phyloP scores from a whole-genome alignment of 30 jellyfish, hydroid and myxozoan genomes.

The Catostylus mosaicus region DNA sequence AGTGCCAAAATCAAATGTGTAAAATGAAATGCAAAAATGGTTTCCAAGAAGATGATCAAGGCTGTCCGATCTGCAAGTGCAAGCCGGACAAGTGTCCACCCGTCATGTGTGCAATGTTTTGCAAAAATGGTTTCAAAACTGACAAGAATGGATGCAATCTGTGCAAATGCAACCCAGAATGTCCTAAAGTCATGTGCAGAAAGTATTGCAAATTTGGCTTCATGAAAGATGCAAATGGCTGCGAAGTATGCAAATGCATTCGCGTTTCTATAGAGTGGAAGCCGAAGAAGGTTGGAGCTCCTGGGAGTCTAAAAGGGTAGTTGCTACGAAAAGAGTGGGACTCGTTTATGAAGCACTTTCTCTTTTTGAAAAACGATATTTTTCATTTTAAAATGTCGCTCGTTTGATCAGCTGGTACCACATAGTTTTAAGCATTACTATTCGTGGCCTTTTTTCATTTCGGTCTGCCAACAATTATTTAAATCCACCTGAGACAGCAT shows the following conservation, averaged over 20 bases:
- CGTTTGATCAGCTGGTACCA: no score
- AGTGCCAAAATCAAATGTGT: conserved; percentile 6
- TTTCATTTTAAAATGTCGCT: no score
- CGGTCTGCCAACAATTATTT: no score
- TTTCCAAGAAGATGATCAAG: conserved; percentile 4
- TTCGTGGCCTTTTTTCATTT: no score
- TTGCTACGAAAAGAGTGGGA: no score
- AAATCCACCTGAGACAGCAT: no score
- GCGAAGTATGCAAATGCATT: conserved; percentile 43
- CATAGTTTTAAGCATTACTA: no score
- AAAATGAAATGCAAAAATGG: conserved; percentile 26
- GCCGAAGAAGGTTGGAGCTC: not conserved
- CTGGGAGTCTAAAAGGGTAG: not conserved
- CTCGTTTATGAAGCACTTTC: no score
- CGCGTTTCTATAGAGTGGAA: not conserved
- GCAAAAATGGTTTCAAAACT: conserved; percentile 14
- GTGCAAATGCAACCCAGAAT: conserved; percentile 33
- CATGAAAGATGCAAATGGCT: conserved; percentile 21
- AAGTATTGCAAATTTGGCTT: conserved; percentile 36
- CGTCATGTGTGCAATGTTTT: not conserved
- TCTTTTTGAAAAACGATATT: no score
- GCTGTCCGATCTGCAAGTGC: conserved; percentile 41
- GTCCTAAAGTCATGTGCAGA: conserved; percentile 11
- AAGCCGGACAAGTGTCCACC: not conserved
- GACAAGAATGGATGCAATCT: conserved; percentile 24